These are phyloP conservation scores for Aphelocoma coerulescens DNA, from an alignment of 2,113 vertebrate species.

Conservation along the genomic window DNA sequence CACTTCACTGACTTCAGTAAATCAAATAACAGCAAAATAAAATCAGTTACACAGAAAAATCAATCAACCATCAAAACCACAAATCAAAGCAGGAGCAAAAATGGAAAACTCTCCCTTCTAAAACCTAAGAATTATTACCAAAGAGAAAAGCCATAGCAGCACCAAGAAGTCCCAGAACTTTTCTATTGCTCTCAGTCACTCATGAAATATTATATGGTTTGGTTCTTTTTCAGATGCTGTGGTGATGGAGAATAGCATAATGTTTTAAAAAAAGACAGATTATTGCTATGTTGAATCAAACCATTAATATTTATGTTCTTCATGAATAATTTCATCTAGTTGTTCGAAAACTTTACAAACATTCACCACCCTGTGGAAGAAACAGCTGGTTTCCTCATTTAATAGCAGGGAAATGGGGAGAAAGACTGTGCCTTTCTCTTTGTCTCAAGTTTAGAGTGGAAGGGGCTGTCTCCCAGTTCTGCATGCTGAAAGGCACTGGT, in stretches of 20 bases:
- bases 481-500: not conserved
- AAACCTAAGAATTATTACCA: not conserved
- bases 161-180: not conserved
- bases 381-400: not conserved
- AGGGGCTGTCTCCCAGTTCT: not conserved
- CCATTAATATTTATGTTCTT: slow-evolving; percentile 10
- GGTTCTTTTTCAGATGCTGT: not conserved
- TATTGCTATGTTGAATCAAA: not conserved
- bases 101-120: not conserved
- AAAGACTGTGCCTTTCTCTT: not conserved
- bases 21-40: slow-evolving; percentile 25
- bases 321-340: not conserved
- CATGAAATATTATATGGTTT: not conserved
- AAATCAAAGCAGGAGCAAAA: slow-evolving; percentile 24
- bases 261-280: not conserved
- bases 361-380: not conserved
- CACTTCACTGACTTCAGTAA: not conserved
- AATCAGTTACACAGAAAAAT: slow-evolving; percentile 31
- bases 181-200: not conserved
- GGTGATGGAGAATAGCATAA: not conserved
- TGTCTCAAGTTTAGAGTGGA: not conserved
- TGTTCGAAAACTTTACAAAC: slow-evolving; percentile 19
- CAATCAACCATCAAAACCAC: slow-evolving; percentile 36
- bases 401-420: not conserved
- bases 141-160: not conserved